Evolutionary conservation across 2,888 invertebrate species (phyloP).

Genomic region (Drosophila histrio): DNA sequence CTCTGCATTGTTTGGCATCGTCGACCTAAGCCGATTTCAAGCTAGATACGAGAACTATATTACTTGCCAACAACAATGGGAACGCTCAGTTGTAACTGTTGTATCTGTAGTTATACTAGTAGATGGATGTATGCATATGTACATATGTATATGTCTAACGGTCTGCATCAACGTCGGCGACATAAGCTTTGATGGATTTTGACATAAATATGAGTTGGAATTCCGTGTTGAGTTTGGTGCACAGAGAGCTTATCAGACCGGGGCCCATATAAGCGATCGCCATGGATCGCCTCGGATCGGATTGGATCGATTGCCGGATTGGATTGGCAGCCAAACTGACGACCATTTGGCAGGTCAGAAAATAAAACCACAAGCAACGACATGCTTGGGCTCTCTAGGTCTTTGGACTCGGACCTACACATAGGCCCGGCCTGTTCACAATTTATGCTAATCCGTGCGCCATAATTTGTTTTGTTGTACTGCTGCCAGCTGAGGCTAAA

Average conservation of each 20-base stretch:
- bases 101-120: constrained; percentile 18
- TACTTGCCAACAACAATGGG: constrained; percentile 14
- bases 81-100: constrained; percentile 20
- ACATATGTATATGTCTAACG: constrained; percentile 8
- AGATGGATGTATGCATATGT: constrained; percentile 10
- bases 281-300: constrained; percentile 24
- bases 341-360: constrained; percentile 67
- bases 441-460: constrained; percentile 77
- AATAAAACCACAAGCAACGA: constrained; percentile 44
- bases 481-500: constrained; percentile 39
- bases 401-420: constrained; percentile 21
- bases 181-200: constrained; percentile 79
- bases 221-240: constrained; percentile 70
- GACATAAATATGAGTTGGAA: constrained; percentile 80
- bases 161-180: constrained; percentile 50
- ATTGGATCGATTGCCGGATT: constrained; percentile 31
- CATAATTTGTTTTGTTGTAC: constrained; percentile 69
- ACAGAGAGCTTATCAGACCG: constrained; percentile 63
- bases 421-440: constrained; percentile 42
- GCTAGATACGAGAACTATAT: constrained; percentile 40
- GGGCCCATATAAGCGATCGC: constrained; percentile 55
- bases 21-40: constrained; percentile 59
- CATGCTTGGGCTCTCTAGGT: too few species aligned
- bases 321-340: constrained; percentile 66
- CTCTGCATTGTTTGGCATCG: constrained; percentile 64